Conservation (phyloP, 1,140 invertebrate genomes). For the Eriocheir sinensis region DNA sequence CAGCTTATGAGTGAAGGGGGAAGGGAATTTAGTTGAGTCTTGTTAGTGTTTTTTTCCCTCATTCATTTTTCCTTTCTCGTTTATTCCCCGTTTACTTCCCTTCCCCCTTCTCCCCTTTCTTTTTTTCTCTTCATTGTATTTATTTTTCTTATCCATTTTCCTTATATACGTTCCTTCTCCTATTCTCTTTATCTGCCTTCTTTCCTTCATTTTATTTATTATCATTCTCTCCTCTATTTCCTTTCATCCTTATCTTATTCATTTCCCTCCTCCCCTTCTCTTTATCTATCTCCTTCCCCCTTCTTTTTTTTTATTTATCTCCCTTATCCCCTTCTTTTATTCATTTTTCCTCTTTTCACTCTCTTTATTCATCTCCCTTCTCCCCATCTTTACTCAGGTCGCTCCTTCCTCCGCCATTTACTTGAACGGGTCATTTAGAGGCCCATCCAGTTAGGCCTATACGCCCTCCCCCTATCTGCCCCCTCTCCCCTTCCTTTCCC, state of each 20-base stretch:
- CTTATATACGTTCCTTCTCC: neutral
- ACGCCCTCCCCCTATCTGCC: neutral
- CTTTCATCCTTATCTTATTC: neutral
- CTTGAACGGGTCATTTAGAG: neutral
- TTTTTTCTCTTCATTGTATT: too few species aligned
- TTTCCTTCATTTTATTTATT: neutral
- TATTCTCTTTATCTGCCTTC: neutral
- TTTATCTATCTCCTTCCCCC: neutral
- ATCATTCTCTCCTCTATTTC: neutral
- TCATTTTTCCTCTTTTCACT: too few species aligned
- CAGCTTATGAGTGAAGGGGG: too few species aligned
- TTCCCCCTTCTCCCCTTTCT: neutral
- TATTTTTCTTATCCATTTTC: neutral
- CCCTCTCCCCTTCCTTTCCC: neutral
- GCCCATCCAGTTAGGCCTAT: neutral
- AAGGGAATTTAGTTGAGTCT: too few species aligned
- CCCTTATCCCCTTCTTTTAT: neutral
- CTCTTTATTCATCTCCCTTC: neutral
- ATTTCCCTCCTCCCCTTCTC: neutral
- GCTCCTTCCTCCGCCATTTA: neutral
- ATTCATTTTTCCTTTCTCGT: neutral
- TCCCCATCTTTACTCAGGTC: neutral
- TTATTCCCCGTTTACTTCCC: neutral
- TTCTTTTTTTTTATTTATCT: too few species aligned
- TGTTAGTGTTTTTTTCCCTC: too few species aligned